Evolutionary conservation across 2,113 vertebrate species (phyloP).

Genomic region (Gavia stellata): DNA sequence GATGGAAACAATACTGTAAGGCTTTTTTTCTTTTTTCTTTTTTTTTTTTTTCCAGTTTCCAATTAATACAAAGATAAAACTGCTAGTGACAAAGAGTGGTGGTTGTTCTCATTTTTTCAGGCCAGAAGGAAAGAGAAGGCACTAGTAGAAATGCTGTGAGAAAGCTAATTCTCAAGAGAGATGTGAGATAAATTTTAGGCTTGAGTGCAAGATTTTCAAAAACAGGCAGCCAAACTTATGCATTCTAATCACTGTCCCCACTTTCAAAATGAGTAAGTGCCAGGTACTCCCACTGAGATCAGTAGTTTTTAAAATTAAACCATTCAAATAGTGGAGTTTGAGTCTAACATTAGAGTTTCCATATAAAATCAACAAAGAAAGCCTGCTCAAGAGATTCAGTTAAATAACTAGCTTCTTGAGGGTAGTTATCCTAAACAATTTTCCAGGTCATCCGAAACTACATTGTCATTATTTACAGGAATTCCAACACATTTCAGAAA

Average conservation of each 20-base stretch:
- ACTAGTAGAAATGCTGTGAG: neutral
- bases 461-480: neutral
- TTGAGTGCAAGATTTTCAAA: neutral
- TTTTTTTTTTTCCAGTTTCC: neutral
- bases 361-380: neutral
- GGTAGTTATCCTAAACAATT: neutral
- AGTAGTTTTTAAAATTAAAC: neutral
- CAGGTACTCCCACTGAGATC: neutral
- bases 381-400: neutral
- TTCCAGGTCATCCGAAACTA: neutral
- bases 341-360: neutral
- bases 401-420: neutral
- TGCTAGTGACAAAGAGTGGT: neutral
- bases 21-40: neutral
- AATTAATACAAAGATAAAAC: neutral
- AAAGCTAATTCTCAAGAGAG: neutral
- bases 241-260: neutral
- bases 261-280: neutral
- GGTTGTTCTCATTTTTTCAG: neutral
- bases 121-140: neutral
- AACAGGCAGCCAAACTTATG: neutral
- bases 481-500: neutral
- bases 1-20: neutral
- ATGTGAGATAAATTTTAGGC: neutral
- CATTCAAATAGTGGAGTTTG: neutral